A percentile compares a stretch with the other conserved stretches of the same genome.
Conservation (phyloP, 2,113 vertebrate species). For the Gymnobelideus leadbeateri region DNA sequence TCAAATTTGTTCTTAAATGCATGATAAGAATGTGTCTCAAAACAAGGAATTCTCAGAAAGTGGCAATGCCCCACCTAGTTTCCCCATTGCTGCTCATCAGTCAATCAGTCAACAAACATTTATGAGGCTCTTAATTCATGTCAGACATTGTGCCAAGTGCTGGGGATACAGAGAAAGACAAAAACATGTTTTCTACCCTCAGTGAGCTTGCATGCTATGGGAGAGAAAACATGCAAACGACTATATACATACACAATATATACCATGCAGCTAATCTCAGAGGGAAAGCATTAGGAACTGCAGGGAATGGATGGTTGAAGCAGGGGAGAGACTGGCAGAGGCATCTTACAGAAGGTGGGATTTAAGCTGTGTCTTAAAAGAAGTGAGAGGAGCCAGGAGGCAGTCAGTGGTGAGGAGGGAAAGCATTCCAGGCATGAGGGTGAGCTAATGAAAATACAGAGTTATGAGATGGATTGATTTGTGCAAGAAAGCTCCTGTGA, state of each 20-base stretch:
- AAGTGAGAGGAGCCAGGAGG: too few relatives aligned
- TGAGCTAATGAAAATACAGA: too few relatives aligned
- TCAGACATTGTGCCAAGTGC: neutral
- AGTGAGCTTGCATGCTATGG: too few relatives aligned
- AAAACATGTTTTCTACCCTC: neutral
- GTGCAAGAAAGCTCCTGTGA: too few relatives aligned
- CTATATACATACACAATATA: neutral
- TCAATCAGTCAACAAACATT: neutral
- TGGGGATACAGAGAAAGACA: neutral
- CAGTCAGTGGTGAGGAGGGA: too few relatives aligned
- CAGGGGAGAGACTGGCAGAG: too few relatives aligned
- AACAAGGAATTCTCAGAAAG: neutral
- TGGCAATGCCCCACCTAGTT: neutral
- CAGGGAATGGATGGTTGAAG: too few relatives aligned
- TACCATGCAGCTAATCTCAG: neutral
- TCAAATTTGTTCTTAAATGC: too few relatives aligned
- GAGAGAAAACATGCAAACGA: neutral
- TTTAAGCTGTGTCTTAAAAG: too few relatives aligned
- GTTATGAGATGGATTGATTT: too few relatives aligned
- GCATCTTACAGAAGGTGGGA: too few relatives aligned
- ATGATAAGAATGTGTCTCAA: neutral
- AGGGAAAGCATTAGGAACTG: neutral
- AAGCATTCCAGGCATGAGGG: too few relatives aligned
- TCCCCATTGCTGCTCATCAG: neutral
- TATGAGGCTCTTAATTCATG: neutral